Percentiles rank a stretch among this genome's conserved stretches.
Evolutionary conservation across 2,888 invertebrate species (phyloP).

Genomic region (Agelastica alni): DNA sequence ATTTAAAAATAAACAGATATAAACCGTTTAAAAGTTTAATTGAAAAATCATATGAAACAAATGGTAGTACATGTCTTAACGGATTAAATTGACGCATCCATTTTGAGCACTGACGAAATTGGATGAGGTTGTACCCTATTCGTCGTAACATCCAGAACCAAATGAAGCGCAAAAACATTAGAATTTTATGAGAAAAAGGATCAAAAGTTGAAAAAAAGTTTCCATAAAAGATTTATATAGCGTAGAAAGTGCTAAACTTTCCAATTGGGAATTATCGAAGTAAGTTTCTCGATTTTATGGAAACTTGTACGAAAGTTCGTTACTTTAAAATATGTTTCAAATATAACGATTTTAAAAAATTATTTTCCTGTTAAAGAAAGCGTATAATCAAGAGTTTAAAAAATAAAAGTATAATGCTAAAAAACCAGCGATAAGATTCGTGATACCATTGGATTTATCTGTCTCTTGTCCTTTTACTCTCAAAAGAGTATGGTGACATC

Average conservation of each 20-base stretch:
- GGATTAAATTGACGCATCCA: no score
- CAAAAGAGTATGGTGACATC: no score
- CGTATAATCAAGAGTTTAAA: no score
- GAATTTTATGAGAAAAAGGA: constrained; percentile 31
- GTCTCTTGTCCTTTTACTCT: no score
- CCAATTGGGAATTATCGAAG: constrained; percentile 16
- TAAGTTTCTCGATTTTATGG: constrained; percentile 12
- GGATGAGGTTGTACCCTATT: constrained; percentile 7
- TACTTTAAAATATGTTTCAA: no score
- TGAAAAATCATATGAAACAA: not conserved
- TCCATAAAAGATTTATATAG: constrained; percentile 22
- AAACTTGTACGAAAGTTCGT: not conserved
- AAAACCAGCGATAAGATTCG: no score
- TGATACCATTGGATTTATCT: no score
- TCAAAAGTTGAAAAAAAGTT: constrained; percentile 24
- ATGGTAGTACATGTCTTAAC: not conserved
- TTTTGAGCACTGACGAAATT: constrained; percentile 8
- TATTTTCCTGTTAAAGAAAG: no score
- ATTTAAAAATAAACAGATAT: no score
- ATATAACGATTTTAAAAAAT: no score
- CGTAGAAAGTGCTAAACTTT: constrained; percentile 17
- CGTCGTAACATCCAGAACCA: constrained; percentile 22
- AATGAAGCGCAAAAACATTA: constrained; percentile 28
- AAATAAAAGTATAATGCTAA: no score
- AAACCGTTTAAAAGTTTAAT: not conserved